phyloP scores from a whole-genome alignment of 2,797 vertebrate species.

The Hafferia zeledoni region DNA sequence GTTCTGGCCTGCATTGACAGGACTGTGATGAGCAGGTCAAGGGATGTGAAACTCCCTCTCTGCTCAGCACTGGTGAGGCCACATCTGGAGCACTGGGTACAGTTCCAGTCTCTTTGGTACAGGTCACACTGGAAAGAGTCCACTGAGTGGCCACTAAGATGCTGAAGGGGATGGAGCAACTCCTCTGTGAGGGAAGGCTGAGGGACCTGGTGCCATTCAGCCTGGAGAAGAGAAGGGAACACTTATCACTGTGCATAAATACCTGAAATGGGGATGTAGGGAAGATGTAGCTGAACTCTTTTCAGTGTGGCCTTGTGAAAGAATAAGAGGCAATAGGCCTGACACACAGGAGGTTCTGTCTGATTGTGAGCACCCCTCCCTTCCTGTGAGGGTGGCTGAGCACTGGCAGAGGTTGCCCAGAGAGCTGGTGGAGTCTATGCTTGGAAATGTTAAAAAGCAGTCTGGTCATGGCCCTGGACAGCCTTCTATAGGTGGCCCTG shows the following conservation, averaged over 20 bases:
- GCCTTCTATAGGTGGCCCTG: not conserved
- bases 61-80: not conserved
- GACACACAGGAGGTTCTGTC: not conserved
- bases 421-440: not conserved
- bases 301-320: not conserved
- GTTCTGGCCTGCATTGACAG: not conserved
- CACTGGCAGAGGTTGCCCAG: not conserved
- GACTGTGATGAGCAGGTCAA: not conserved
- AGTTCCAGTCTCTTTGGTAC: not conserved
- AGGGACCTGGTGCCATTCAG: not conserved
- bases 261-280: not conserved
- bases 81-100: not conserved
- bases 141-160: not conserved
- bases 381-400: not conserved
- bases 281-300: not conserved
- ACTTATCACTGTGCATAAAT: not conserved
- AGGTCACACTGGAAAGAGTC: not conserved
- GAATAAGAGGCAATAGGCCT: not conserved
- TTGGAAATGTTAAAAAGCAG: not conserved
- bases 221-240: not conserved
- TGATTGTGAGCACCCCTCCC: not conserved
- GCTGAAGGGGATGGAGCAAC: not conserved
- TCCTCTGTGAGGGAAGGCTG: not conserved
- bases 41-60: not conserved
- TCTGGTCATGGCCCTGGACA: not conserved